These are phyloP conservation scores for Chloroclystis v-ata DNA, from an alignment of 2,888 invertebrate species.

Conservation along the genomic window DNA sequence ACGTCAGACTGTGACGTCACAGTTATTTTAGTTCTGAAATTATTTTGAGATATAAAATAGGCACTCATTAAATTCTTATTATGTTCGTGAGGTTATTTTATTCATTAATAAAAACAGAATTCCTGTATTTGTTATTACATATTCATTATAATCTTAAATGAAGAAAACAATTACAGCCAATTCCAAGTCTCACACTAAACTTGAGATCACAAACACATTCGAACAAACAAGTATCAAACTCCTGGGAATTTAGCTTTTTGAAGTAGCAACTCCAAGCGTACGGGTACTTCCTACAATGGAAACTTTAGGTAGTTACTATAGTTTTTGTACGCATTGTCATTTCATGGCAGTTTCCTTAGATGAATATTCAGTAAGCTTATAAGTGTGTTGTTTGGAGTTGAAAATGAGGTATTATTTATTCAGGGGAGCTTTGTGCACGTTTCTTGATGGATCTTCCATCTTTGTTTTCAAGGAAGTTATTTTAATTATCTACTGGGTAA, in stretches of 20 bases:
- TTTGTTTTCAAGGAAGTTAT: not conserved
- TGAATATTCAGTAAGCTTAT: slow-evolving; percentile 2
- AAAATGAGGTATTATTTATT: slow-evolving; percentile 7
- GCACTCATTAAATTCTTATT: no score
- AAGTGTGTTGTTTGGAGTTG: slow-evolving; percentile 1
- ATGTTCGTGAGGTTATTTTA: no score
- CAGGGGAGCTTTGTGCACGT: slow-evolving; percentile 1
- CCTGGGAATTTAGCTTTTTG: slow-evolving; percentile 16
- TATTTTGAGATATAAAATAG: no score
- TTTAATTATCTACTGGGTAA: no score
- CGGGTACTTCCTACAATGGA: slow-evolving; percentile 34
- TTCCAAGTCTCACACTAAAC: slow-evolving; percentile 21
- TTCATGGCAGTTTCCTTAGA: slow-evolving; percentile 5
- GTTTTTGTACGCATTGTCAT: slow-evolving; percentile 17
- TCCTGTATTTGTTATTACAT: not conserved
- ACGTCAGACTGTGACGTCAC: no score
- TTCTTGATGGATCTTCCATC: slow-evolving; percentile 2
- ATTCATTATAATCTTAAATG: not conserved
- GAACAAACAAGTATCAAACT: slow-evolving; percentile 18
- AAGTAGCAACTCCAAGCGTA: slow-evolving; percentile 14
- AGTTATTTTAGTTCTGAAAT: no score
- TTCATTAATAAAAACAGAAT: no score
- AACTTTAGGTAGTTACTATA: slow-evolving; percentile 15
- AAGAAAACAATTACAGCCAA: slow-evolving; percentile 13
- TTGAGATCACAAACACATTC: slow-evolving; percentile 3